Conservation (phyloP, 2,113 vertebrate genomes). For the Lasiurus cinereus region DNA sequence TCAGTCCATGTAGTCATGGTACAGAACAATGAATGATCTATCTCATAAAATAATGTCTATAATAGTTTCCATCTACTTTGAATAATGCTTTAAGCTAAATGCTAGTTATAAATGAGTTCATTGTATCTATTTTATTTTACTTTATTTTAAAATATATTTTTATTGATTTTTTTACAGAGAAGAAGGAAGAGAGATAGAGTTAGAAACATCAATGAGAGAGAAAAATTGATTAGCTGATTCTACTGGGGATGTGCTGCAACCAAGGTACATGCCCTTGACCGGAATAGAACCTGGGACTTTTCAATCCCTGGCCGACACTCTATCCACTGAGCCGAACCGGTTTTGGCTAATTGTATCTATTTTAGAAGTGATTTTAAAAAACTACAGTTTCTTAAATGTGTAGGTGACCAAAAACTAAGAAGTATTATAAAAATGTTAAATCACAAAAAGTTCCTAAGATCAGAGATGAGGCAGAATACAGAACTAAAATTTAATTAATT, state of each 20-base stretch:
- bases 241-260: no score
- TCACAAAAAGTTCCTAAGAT: conserved; percentile 18
- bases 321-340: no score
- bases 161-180: no score
- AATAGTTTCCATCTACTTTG: not conserved
- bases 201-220: no score
- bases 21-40: not conserved
- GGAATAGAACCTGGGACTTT: no score
- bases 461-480: not conserved
- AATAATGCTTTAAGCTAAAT: conserved; percentile 46
- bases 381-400: conserved; percentile 42
- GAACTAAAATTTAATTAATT: conserved; percentile 36
- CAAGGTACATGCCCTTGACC: no score
- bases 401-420: conserved; percentile 7
- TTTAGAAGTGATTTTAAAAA: conserved; percentile 14
- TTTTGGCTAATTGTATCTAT: not conserved
- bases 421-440: conserved; percentile 20
- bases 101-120: not conserved
- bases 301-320: no score
- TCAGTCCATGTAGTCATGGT: not conserved
- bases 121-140: not conserved
- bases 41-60: conserved; percentile 21
- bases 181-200: no score
- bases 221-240: no score
- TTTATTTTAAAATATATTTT: no score